A percentile compares a stretch with the other conserved stretches of the same genome.
phyloP scores from a whole-genome alignment of 2,113 vertebrate genomes.

The Proteles cristata region DNA sequence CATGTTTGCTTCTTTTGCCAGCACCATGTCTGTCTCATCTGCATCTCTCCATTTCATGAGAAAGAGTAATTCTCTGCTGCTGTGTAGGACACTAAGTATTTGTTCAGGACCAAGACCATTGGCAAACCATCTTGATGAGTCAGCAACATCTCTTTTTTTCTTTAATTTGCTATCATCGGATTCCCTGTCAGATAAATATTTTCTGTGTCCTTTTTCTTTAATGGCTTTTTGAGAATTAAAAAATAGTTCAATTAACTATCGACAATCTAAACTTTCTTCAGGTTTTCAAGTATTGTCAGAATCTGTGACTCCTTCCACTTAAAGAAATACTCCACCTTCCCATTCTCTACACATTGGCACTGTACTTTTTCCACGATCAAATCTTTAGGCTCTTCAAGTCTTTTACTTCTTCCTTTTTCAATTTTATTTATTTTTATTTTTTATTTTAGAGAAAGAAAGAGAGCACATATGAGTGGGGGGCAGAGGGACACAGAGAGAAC shows the following conservation, averaged over 20 bases:
- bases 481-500: no score
- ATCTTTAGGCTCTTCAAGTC: slow-evolving; percentile 92
- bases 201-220: slow-evolving; percentile 9
- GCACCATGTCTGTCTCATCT: slow-evolving; percentile 93
- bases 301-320: slow-evolving; percentile 95
- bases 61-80: background rate
- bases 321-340: slow-evolving; percentile 94
- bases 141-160: background rate
- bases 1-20: slow-evolving; percentile 94
- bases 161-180: background rate
- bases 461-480: no score
- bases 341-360: slow-evolving; percentile 92
- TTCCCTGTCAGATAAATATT: background rate
- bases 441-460: no score
- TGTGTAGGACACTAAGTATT: background rate
- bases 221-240: background rate
- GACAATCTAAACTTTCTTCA: slow-evolving; percentile 94
- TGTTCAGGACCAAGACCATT: background rate
- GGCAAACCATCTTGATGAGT: background rate
- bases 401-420: slow-evolving; percentile 85
- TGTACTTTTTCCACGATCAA: slow-evolving; percentile 95
- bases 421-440: no score
- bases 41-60: slow-evolving; percentile 73
- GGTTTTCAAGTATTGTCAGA: slow-evolving; percentile 96
- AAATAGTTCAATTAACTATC: slow-evolving; percentile 90